Evolutionary conservation across 2,113 vertebrate species (phyloP), one percentile per base, ranked within the genome.

Genomic region (Ictidomys tridecemlineatus): DNA sequence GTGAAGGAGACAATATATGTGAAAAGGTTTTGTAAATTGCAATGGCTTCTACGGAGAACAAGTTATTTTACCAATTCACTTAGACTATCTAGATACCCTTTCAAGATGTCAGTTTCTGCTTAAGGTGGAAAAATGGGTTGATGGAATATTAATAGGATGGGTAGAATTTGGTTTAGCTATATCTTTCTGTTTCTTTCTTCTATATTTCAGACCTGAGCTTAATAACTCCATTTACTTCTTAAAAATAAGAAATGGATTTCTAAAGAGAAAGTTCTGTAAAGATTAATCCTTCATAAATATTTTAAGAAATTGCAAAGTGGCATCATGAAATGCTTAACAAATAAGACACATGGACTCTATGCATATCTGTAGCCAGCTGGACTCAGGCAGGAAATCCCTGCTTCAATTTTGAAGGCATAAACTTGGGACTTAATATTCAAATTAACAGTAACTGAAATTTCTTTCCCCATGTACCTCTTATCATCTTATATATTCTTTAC

Each of bases 231-330:
- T 20, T 91, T 98, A 97, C 94, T 98, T 95, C 95, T 89, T 92
- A 93, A 95, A 97, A 91, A 96, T 96, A 97, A 97, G 73, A 45
- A 80, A 95, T 89, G 67, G 63, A 89, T 82, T 97, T 97, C 18
- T 79, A 96, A 97, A 97, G 80, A 95, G 67, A 97, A 69, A 83
- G 26, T 69, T 89, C 83, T 88, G 79, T 95, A 90, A 92, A 97
- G 96, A 94, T 30, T 58, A 89, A 51, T 95, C 22, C 73, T 96
- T 73, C 89, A 42, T 94, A 96, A 85, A 58, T 94, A 92, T 84
- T 92, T 42, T 58, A 96, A 91, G 93, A 93, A 82, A 96, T 76
- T 65, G 89, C 70, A 45, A 95, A 79, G n/a, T 90, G 85, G 61
- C 93, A 39, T 17, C 34, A 30, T 34, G 18, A 63, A 53, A 32